Evolutionary conservation across 1,140 invertebrate species (phyloP), one percentile per base, ranked within the genome.

Genomic region (Coptotermes formosanus): DNA sequence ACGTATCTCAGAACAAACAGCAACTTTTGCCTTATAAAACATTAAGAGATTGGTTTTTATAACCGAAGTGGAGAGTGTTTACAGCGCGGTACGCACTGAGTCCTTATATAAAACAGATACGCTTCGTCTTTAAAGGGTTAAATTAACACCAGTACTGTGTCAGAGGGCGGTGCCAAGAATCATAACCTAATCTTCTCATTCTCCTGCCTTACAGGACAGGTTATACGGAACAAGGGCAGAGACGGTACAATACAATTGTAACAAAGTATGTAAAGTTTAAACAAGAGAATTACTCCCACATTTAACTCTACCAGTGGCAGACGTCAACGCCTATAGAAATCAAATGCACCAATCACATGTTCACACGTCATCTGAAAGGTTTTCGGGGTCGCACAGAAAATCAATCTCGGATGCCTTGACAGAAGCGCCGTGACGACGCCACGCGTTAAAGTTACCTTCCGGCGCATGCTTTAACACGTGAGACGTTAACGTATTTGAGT

Each of bases 301-400:
- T 30, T 75, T 25, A 75, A 9, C 25, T 75, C 25, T n/a, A 55
- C 14, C 14, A 55, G 52, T 21, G 19, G 16, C 52, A 55, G 7
- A 55, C 7, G 64, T n/a, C 64, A 9, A 25, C 64, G 64, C 64
- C 64, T 75, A 30, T 75, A 75, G 0, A 75, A 30, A 75, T 75
- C 64, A 75, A 75, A 75, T 30, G 64, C n/a, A 30, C 64, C 64
- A 75, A 75, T 75, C 64, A 30, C 0, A 30, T 25, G n/a, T 30
- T 75, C 64, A 75, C 64, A 75, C 64, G 64, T 75, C 64, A 75
- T 75, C 25, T 25, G 25, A 75, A 75, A 75, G 64, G 64, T 75
- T 75, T 75, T 75, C 25, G 25, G 64, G 64, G 64, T 75, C 64
- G n/a, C n/a, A 25, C 25, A 30, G 59, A 64, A 64, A 64, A 64